These are phyloP conservation scores for Pteronotus mesoamericanus DNA, from an alignment of 2,797 vertebrate genomes.

Conservation along the genomic window DNA sequence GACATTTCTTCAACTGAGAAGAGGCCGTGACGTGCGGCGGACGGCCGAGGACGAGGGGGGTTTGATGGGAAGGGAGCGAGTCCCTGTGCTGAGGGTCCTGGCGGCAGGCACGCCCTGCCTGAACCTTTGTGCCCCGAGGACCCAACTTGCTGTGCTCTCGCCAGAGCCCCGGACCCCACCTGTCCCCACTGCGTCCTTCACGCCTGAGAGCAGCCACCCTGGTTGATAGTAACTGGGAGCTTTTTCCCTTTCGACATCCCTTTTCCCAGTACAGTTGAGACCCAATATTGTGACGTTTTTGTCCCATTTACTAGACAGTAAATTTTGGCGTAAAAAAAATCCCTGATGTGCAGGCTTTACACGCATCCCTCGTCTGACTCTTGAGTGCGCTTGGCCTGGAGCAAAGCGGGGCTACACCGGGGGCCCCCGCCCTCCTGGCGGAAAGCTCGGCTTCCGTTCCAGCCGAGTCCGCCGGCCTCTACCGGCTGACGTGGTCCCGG, in stretches of 20 bases:
- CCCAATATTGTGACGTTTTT: not conserved
- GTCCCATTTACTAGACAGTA: not conserved
- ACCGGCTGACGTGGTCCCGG: not conserved
- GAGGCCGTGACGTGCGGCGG: not conserved
- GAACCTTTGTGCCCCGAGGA: not conserved
- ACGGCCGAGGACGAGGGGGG: not conserved
- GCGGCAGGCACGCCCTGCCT: not conserved
- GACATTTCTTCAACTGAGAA: not conserved
- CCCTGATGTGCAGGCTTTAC: no score
- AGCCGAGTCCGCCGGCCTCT: not conserved
- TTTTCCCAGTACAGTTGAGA: not conserved
- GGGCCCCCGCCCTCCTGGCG: not conserved
- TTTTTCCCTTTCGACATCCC: not conserved
- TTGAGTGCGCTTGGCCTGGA: not conserved
- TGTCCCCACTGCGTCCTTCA: not conserved
- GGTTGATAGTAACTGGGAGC: not conserved
- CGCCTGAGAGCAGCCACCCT: not conserved
- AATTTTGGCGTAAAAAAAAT: no score
- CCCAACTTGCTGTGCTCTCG: no score
- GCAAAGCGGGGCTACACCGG: not conserved
- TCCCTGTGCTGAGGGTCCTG: not conserved
- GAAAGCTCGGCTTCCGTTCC: not conserved
- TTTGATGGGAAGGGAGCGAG: not conserved
- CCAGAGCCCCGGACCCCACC: accelerated
- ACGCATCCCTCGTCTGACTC: not conserved